Evolutionary conservation across 2,113 vertebrate species (phyloP).

Genomic region (Antechinus stuartii): DNA sequence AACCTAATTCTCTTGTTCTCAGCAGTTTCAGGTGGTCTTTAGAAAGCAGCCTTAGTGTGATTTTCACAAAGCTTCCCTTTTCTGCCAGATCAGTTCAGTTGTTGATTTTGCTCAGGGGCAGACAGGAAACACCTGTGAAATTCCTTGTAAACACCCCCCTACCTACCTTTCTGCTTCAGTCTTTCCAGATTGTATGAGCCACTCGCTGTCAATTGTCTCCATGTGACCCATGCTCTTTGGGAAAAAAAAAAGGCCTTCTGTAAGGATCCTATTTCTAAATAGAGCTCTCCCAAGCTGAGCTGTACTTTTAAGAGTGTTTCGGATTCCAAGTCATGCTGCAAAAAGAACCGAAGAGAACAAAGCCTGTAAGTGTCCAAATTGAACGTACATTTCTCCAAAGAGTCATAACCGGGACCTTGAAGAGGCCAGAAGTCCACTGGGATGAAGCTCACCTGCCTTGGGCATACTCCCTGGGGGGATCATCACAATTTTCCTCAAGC

Average conservation of each 20-base stretch:
- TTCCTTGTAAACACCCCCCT: background rate
- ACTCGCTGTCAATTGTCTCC: background rate
- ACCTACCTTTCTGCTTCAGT: background rate
- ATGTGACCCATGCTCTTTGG: conserved; percentile 45
- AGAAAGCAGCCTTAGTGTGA: background rate
- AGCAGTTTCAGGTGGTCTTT: too few species aligned
- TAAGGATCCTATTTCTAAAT: conserved; percentile 23
- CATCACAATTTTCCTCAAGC: background rate
- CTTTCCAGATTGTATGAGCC: background rate
- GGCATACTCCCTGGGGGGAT: background rate
- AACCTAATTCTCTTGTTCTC: background rate
- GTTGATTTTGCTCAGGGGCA: background rate
- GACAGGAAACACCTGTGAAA: background rate
- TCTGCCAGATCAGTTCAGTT: background rate
- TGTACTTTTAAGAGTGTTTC: conserved; percentile 52
- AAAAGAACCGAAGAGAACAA: background rate
- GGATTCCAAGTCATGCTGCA: conserved; percentile 25
- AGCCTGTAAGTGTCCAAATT: background rate
- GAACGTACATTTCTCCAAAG: background rate
- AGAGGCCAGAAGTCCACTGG: background rate
- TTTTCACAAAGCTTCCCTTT: background rate
- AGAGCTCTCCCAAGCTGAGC: conserved; percentile 43
- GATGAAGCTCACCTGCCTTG: background rate
- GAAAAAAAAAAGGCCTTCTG: conserved; percentile 45
- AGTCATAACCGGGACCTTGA: background rate